These are phyloP conservation scores for Gasterosteus aculeatus DNA, from an alignment of 2,113 vertebrate genomes.

Conservation along the genomic window DNA sequence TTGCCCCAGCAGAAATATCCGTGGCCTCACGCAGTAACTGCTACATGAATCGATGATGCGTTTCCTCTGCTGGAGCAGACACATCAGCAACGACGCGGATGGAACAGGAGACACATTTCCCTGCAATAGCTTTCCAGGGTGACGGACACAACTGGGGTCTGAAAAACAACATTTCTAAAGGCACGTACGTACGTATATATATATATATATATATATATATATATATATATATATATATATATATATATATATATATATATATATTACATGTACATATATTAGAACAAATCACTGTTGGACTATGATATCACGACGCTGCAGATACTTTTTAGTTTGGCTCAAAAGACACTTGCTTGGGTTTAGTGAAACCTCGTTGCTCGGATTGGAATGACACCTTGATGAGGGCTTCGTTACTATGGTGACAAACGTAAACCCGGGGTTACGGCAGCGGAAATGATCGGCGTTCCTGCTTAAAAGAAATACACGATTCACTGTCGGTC, in stretches of 20 bases:
- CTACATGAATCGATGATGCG: constrained; percentile 45
- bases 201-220: no score
- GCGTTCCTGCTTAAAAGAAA: background rate
- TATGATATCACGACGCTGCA: background rate
- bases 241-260: no score
- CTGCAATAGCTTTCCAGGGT: background rate
- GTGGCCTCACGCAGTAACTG: constrained; percentile 21
- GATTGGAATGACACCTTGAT: background rate
- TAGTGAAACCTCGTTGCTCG: background rate
- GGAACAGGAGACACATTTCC: constrained; percentile 11
- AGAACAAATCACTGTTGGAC: background rate
- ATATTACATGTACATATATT: no score
- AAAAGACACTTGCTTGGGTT: background rate
- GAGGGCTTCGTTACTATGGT: background rate
- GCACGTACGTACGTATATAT: background rate
- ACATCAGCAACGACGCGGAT: constrained; percentile 6
- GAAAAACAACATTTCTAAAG: background rate
- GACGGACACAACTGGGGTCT: background rate
- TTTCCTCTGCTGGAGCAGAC: constrained; percentile 41
- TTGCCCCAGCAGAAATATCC: constrained; percentile 49
- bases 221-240: background rate
- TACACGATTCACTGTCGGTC: background rate
- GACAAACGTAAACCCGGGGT: background rate
- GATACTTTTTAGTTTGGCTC: background rate
- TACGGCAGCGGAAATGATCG: background rate